These are phyloP conservation scores for Clamator glandarius DNA, from an alignment of 2,797 vertebrate species.

Conservation along the genomic window DNA sequence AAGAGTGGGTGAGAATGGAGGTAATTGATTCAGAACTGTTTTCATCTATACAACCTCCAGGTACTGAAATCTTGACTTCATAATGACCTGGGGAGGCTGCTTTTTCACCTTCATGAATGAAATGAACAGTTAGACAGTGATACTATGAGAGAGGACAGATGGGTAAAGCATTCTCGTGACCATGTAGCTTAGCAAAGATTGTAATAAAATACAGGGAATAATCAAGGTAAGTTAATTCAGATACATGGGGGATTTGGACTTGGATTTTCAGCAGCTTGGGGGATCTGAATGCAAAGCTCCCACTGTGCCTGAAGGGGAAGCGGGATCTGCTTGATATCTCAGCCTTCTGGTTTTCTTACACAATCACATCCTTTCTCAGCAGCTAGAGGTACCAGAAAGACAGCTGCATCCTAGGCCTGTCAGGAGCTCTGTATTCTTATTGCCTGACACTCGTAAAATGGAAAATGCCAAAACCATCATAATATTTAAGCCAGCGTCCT, in stretches of 20 bases:
- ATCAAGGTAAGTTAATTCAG: not conserved
- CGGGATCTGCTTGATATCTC: not conserved
- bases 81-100: not conserved
- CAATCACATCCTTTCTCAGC: not conserved
- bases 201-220: not conserved
- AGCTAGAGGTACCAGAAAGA: not conserved
- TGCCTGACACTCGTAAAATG: not conserved
- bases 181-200: not conserved
- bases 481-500: not conserved
- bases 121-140: not conserved
- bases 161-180: not conserved
- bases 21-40: not conserved
- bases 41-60: not conserved
- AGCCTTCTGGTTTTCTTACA: not conserved
- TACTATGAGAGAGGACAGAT: not conserved
- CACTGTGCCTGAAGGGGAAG: not conserved
- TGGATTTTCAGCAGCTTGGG: not conserved
- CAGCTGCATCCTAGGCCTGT: not conserved
- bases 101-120: not conserved
- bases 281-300: not conserved
- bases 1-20: slow-evolving; percentile 13
- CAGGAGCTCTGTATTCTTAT: not conserved
- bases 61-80: not conserved
- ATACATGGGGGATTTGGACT: not conserved
- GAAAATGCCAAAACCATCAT: not conserved